Conservation (phyloP, 2,113 vertebrate genomes). For the Ornithorhynchus anatinus region DNA sequence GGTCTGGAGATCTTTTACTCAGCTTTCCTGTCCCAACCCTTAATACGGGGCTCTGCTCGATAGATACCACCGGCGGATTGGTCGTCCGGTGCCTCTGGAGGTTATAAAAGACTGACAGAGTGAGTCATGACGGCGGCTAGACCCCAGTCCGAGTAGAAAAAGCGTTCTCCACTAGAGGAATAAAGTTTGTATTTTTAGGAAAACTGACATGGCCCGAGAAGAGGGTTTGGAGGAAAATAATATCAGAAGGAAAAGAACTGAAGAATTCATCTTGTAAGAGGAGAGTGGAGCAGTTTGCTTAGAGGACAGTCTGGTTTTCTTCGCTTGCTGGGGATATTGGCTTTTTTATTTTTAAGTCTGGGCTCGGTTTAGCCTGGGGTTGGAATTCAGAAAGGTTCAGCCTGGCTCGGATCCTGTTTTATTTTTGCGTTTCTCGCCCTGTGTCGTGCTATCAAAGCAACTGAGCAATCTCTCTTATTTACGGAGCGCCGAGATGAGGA, state of each 20-base stretch:
- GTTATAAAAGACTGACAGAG: slow-evolving; percentile 3
- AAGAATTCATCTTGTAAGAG: slow-evolving; percentile 2
- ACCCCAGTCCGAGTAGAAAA: slow-evolving; percentile 16
- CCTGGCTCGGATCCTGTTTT: background rate
- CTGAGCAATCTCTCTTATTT: slow-evolving; percentile 41
- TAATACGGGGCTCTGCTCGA: too few species aligned
- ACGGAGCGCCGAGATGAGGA: slow-evolving; percentile 16
- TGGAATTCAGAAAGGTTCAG: background rate
- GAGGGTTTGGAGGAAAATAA: background rate
- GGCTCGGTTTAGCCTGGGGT: slow-evolving; percentile 4
- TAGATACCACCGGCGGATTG: too few species aligned
- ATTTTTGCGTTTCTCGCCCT: background rate
- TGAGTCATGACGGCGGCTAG: slow-evolving; percentile 4
- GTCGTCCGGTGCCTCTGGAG: too few species aligned
- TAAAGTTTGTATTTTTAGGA: slow-evolving; percentile 14
- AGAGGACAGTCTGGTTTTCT: background rate
- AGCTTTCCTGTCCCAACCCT: too few species aligned
- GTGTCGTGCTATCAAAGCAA: slow-evolving; percentile 15
- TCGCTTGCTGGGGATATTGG: background rate
- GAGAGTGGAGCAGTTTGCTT: background rate
- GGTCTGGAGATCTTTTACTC: too few species aligned
- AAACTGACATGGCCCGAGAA: background rate
- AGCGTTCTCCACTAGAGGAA: background rate
- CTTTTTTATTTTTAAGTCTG: background rate
- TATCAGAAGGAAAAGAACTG: slow-evolving; percentile 4